phyloP scores from a whole-genome alignment of 2,888 invertebrate genomes.

The Ommatoiulus sabulosus region DNA sequence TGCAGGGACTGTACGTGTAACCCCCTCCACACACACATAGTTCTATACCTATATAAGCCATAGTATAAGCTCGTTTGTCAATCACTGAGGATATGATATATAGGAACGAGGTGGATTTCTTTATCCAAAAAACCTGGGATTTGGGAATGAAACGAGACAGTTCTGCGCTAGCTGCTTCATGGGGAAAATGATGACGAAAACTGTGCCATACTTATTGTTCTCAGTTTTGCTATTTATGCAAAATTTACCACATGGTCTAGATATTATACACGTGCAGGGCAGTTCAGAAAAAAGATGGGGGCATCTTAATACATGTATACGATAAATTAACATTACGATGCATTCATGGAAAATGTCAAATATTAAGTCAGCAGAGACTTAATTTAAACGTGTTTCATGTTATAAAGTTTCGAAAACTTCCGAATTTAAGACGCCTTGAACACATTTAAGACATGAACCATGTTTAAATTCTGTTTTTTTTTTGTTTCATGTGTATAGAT shows the following conservation, averaged over 20 bases:
- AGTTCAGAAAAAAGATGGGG: background rate
- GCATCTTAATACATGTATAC: too few species aligned
- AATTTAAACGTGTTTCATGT: too few species aligned
- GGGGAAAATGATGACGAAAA: slow-evolving; percentile 13
- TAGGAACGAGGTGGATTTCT: slow-evolving; percentile 47
- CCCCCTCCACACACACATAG: slow-evolving; percentile 34
- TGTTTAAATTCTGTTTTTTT: too few species aligned
- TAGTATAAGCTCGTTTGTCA: slow-evolving; percentile 53
- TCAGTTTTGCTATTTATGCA: slow-evolving; percentile 32
- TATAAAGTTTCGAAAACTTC: too few species aligned
- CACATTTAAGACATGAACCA: too few species aligned
- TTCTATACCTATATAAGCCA: slow-evolving; percentile 49
- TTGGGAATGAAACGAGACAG: slow-evolving; percentile 47
- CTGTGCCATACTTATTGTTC: background rate
- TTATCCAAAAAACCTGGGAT: slow-evolving; percentile 51
- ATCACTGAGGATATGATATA: slow-evolving; percentile 56
- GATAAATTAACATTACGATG: too few species aligned
- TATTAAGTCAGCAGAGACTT: too few species aligned
- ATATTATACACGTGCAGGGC: background rate
- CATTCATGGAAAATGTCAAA: too few species aligned
- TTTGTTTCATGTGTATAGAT: too few species aligned
- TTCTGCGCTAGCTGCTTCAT: background rate
- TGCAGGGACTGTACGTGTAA: background rate
- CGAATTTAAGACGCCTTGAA: too few species aligned
- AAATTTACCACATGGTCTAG: background rate